Evolutionary conservation across 2,113 vertebrate genomes (phyloP).

Genomic region (Tichodroma muraria): DNA sequence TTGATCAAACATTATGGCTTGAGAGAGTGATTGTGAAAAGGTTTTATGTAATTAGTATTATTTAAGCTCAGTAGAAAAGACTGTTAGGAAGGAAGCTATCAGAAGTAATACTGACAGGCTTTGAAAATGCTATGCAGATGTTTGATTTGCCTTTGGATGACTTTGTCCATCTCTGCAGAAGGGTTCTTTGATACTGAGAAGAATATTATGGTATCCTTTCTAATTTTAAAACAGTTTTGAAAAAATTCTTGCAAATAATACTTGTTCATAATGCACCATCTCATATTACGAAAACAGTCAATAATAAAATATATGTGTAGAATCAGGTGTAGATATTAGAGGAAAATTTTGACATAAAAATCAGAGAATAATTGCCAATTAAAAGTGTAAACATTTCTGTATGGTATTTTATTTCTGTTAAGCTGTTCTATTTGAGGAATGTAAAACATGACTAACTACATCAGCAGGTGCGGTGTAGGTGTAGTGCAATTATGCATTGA

Average conservation of each 20-base stretch:
- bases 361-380: slow-evolving; percentile 28
- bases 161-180: background rate
- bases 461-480: slow-evolving; percentile 47
- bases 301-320: background rate
- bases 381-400: slow-evolving; percentile 11
- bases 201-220: background rate
- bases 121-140: slow-evolving; percentile 31
- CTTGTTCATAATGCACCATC: background rate
- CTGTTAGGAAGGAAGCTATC: background rate
- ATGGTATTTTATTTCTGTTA: slow-evolving; percentile 18
- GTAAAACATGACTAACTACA: slow-evolving; percentile 37
- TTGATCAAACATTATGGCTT: slow-evolving; percentile 50
- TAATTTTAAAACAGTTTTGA: background rate
- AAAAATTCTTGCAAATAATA: background rate
- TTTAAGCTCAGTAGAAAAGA: slow-evolving; percentile 20
- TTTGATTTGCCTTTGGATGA: slow-evolving; percentile 37
- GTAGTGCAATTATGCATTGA: slow-evolving; percentile 45
- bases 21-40: slow-evolving; percentile 26
- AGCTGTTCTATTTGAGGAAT: background rate
- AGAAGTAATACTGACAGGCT: background rate
- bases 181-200: background rate
- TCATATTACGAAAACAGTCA: background rate
- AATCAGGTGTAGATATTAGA: background rate
- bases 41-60: slow-evolving; percentile 34
- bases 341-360: background rate